Evolutionary conservation across 2,888 invertebrate genomes (phyloP), one percentile per base, ranked within the genome.

Genomic region (Lithophane leautieri): DNA sequence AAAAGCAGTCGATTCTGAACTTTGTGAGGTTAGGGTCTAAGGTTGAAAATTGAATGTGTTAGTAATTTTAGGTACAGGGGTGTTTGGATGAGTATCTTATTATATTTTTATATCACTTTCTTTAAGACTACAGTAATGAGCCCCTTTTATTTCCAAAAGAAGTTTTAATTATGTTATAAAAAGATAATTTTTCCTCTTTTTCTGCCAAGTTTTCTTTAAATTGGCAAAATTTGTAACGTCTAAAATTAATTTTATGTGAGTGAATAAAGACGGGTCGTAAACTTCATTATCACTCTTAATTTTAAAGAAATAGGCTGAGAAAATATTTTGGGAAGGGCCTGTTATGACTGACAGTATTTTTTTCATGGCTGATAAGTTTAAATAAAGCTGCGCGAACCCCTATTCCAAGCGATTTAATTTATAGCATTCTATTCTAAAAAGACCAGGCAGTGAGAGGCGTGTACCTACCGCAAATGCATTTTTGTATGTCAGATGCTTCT

Each of bases 151-250:
- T 85, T 86, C 72, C 40, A 65, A 74, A 78, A 78, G 81, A 90
- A 89, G 85, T 89, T 90, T 89, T 91, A 89, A 90, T 90, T 89
- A 87, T 86, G 86, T 90, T 88, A 87, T 86, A 87, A 88, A 90
- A 89, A 88, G 71, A 87, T 85, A 88, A 80, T 87, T 87, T 85
- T 76, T 63, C 22, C 25, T 67, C 73, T 78, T 85, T 82, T 72
- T 54, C 76, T 80, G 34, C 44, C 62, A 83, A 70, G 40, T 70
- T 88, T 82, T 77, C 68, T 73, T 81, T 75, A 79, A 75, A 82
- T 86, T 86, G 81, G 73, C 67, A 42, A 87, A 89, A 86, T 86
- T 85, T 85, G 82, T 82, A 76, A 80, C 76, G 73, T 71, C 79
- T 74, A 75, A 87, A 88, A 86, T 86, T 83, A 85, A 84, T 89